Evolutionary conservation across 1,140 invertebrate genomes (phyloP), one percentile per base, ranked within the genome.

Genomic region (Brevipalpus yothersi): DNA sequence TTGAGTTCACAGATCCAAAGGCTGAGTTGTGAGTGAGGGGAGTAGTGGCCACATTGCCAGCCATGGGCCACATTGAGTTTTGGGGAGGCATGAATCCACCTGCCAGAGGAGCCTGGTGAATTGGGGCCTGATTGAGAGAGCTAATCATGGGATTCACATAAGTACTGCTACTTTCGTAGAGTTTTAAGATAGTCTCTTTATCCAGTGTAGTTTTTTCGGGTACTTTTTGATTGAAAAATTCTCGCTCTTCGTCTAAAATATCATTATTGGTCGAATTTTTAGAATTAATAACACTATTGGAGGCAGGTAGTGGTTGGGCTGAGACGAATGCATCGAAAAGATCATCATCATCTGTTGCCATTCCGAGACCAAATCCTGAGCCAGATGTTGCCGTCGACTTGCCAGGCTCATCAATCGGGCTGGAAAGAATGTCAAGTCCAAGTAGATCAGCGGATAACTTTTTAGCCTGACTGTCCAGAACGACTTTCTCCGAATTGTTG

Each of bases 161-260:
- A 41, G 39, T 39, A 31, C 41, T 54, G n/a, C 13, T 31, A 40
- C 42, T 55, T 54, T 53, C 61, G 70, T 91, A 94, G 41, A 93
- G 70, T 7, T 88, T 87, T 68, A 94, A 73, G 72, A 94, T 93
- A 68, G 87, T 92, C 67, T 92, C 87, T 72, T 89, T 93, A 31
- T 85, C 88, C 70, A 92, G 75, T 45, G 88, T 86, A 63, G 81
- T 82, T 65, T 78, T 51, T 17, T n/a, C 21, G 0, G 82, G 79
- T 3, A 77, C 75, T n/a, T 81, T 76, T 70, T 89, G 85, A 72
- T 84, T 86, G 68, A 90, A 91, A 73, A 91, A 91, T 70, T 81
- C 85, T 63, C 86, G 82, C 67, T 90, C 84, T 69, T 90, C 86
- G 3, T 64, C 54, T 15, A 40, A 15, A 23, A 40, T 42, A 41